Base-by-base conservation (phyloP, 2,888 invertebrate genomes). In the Mayetiola destructor region DNA sequence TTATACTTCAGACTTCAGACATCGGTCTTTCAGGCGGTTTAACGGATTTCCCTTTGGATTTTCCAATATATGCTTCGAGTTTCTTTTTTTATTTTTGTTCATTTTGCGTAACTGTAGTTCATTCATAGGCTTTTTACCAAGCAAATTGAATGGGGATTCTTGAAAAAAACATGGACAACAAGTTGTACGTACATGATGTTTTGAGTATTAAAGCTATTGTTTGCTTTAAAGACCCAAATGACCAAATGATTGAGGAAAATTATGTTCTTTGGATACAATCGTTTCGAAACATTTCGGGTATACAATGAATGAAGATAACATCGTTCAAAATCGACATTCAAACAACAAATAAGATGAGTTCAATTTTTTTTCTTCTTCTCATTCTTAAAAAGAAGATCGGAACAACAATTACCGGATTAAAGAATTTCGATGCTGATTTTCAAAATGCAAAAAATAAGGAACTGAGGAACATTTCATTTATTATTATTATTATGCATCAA, bases 351-450 rank as follows among this genome's bases (percentile, higher is more conserved):
- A 42, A 42, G n/a, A n/a, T n/a, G n/a, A n/a, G n/a, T n/a, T n/a
- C n/a, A n/a, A n/a, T n/a, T n/a, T n/a, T n/a, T n/a, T n/a, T n/a
- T n/a, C n/a, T n/a, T n/a, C n/a, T n/a, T n/a, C n/a, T n/a, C n/a
- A n/a, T n/a, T n/a, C 8, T 27, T 1, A 2, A 48, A 48, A 23
- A 48, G 27, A 48, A 48, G 27, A 48, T 27, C 48, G 48, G 48
- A 48, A 48, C 27, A 48, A 48, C 48, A 48, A 48, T 48, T 27
- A 48, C 48, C 48, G 48, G 48, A 48, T 48, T 27, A 48, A n/a
- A 48, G 27, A 16, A 6, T 27, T 10, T 16, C 27, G 27, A 48
- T 48, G 27, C 27, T 23, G 48, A 27, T 23, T 27, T 48, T 48
- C 27, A 48, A 27, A 48, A 16, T 27, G 27, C 14, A 23, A 10